A percentile compares a stretch with the other conserved stretches of the same genome.
Conservation (phyloP, 2,113 vertebrate genomes). For the Anarrhichthys ocellatus region DNA sequence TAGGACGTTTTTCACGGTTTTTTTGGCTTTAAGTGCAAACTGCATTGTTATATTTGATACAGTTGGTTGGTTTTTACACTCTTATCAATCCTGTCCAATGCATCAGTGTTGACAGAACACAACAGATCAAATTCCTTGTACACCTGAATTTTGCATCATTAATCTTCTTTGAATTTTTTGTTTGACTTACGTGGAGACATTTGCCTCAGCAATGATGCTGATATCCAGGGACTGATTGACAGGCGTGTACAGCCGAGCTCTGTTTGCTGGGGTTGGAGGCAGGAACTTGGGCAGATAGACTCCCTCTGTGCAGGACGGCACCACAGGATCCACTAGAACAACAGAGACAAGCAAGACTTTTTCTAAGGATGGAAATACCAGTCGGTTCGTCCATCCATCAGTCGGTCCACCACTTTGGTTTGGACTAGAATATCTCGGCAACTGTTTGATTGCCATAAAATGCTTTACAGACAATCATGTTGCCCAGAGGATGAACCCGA, state of each 20-base stretch:
- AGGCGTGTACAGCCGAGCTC: slow-evolving; percentile 6
- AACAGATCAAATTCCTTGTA: background rate
- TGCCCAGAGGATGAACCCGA: background rate
- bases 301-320: slow-evolving; percentile 46
- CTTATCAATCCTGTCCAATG: background rate
- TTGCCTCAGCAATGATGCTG: slow-evolving; percentile 10
- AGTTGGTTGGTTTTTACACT: background rate
- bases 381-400: background rate
- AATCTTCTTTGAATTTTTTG: background rate
- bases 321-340: slow-evolving; percentile 51
- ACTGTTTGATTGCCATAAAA: background rate
- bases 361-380: background rate
- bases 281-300: slow-evolving; percentile 55
- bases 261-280: slow-evolving; percentile 49
- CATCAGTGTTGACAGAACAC: background rate
- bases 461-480: background rate
- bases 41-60: too few species aligned
- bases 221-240: slow-evolving; percentile 38
- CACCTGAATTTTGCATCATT: background rate
- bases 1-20: background rate
- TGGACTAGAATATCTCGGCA: background rate
- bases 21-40: background rate
- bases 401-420: background rate
- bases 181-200: background rate
- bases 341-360: background rate